phyloP scores from a whole-genome alignment of 2,113 vertebrate species.

The Orycteropus afer region DNA sequence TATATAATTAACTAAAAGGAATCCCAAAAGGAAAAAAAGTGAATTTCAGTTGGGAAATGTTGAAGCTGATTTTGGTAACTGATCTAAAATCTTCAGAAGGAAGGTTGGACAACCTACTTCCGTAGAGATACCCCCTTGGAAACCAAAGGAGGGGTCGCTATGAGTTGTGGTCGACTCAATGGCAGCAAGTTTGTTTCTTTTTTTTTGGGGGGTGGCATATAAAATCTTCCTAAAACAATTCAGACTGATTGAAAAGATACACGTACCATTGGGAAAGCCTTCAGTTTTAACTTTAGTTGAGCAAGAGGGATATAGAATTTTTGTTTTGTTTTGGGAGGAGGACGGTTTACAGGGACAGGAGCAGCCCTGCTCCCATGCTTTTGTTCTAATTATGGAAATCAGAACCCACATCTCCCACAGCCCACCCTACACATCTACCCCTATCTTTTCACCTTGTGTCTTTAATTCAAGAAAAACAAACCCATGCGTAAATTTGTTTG shows the following conservation, averaged over 20 bases:
- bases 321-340: no score
- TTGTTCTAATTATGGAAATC: neutral
- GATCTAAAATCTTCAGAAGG: no score
- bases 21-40: neutral
- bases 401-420: fast-evolving
- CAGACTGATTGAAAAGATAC: neutral
- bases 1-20: neutral
- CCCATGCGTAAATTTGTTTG: neutral
- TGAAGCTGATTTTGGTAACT: neutral
- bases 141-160: no score
- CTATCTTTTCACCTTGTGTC: neutral
- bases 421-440: fast-evolving
- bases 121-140: no score
- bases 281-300: no score
- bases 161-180: no score
- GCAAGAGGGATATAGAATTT: no score
- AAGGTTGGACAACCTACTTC: no score
- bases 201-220: no score
- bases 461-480: neutral
- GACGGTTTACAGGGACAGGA: no score
- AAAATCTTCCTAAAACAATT: neutral
- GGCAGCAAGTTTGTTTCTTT: no score
- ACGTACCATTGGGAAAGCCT: neutral
- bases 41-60: neutral
- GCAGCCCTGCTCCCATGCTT: no score